Evolutionary conservation across 2,113 vertebrate species (phyloP).

Genomic region (Odontophorus gujanensis): DNA sequence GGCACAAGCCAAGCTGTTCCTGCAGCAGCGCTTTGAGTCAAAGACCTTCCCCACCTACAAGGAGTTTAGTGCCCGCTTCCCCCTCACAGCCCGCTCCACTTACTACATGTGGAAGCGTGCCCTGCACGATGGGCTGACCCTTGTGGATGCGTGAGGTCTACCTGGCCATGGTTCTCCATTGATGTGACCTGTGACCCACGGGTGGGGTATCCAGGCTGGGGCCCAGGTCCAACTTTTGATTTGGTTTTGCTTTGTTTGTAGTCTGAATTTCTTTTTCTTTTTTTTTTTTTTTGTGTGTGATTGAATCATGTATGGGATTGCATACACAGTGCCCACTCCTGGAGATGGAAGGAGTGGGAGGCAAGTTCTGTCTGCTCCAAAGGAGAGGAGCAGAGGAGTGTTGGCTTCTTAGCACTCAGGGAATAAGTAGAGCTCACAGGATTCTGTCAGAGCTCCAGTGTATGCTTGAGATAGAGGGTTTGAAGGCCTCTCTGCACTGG

Average conservation of each 20-base stretch:
- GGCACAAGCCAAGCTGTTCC: conserved; percentile 94
- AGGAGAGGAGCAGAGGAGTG: neutral
- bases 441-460: neutral
- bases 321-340: neutral
- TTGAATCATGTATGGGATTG: neutral
- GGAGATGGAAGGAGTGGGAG: neutral
- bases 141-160: conserved; percentile 83
- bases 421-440: neutral
- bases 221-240: neutral
- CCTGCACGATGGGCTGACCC: conserved; percentile 89
- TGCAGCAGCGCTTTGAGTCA: conserved; percentile 93
- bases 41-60: conserved; percentile 95
- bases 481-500: neutral
- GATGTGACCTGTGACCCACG: neutral
- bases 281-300: neutral
- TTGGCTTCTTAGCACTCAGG: neutral
- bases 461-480: neutral
- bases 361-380: neutral
- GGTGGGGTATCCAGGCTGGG: accelerated
- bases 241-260: conserved; percentile 21
- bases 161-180: neutral
- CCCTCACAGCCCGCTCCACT: conserved; percentile 91
- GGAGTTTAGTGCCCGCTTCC: conserved; percentile 93
- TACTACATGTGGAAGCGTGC: conserved; percentile 99
- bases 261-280: conserved; percentile 2